These are phyloP conservation scores for Megastigmus dorsalis DNA, from an alignment of 2,888 invertebrate genomes.

Conservation along the genomic window DNA sequence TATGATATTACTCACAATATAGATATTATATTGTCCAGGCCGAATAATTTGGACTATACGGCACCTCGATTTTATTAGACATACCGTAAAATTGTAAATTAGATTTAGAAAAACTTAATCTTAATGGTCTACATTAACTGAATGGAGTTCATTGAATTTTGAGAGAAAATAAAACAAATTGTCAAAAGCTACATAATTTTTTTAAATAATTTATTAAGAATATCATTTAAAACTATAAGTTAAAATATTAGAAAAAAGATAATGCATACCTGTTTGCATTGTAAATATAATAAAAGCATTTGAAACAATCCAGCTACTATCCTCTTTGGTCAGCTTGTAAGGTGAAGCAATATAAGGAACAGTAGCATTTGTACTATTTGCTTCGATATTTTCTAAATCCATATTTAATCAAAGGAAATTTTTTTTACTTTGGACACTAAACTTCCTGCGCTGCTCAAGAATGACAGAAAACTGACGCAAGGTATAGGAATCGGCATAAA, in stretches of 20 bases:
- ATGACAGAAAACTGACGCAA: constrained; percentile 31
- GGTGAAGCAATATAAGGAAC: constrained; percentile 67
- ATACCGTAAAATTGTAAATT: too few relatives aligned
- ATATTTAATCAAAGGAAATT: constrained; percentile 42
- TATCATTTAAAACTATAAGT: too few relatives aligned
- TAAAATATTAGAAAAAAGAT: not conserved
- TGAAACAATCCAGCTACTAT: constrained; percentile 92
- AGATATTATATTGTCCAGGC: too few relatives aligned
- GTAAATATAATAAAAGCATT: constrained; percentile 94
- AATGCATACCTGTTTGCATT: constrained; percentile 88
- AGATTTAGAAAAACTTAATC: too few relatives aligned
- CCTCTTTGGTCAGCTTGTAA: constrained; percentile 83
- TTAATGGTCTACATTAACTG: too few relatives aligned
- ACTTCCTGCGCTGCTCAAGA: constrained; percentile 7
- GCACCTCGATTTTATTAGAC: too few relatives aligned
- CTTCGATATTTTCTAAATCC: constrained; percentile 53
- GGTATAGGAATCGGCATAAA: constrained; percentile 5
- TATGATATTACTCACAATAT: too few relatives aligned
- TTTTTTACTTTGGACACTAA: not conserved
- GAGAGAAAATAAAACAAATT: too few relatives aligned
- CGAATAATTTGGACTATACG: too few relatives aligned
- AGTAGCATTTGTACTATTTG: constrained; percentile 60
- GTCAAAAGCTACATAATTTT: too few relatives aligned
- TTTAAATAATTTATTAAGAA: too few relatives aligned
- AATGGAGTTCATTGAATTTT: too few relatives aligned